Evolutionary conservation across 2,113 vertebrate species (phyloP), one percentile per base, ranked within the genome.

Genomic region (Rhagologus leucostigma): DNA sequence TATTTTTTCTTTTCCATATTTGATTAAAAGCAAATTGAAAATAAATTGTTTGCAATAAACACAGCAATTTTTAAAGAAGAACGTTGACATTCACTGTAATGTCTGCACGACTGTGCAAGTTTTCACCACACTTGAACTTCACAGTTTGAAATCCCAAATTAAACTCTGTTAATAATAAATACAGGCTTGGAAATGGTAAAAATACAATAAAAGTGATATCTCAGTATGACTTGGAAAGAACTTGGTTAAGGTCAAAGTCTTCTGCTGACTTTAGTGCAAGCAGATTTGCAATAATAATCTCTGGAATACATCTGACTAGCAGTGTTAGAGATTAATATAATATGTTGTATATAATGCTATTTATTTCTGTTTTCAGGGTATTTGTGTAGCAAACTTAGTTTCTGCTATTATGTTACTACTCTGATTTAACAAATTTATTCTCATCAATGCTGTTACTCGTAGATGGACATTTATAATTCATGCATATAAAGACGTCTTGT

Each of bases 361-460:
- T 22, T 80, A 22, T 41, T 30, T 79, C 20, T 42, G 17, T 76
- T 76, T 85, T 50, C 39, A 79, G 46, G 8, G 13, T 49, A 35
- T 59, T 68, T 82, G 4, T 50, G 5, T 22, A 69, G 67, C 19
- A 67, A 88, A 73, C 16, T 42, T 50, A 27, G 12, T 76, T 94
- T 89, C 44, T 87, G 8, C 22, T 60, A 5, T 24, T 63, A 50
- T 17, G 12, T 67, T 75, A 35, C 16, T 56, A 39, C 18, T 62
- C 8, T 39, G n/a, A 52, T 55, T 59, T 86, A 82, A 57, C 6
- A 47, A 87, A 39, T 73, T 69, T 85, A 30, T 65, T 91, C 24
- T 59, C 20, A 37, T 77, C 32, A n/a, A 3, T 63, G 55, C 16
- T 67, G 21, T 49, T 65, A 64, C 37, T 57, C 0, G 0, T 22